Conservation (phyloP, 2,797 vertebrate genomes). For the Mormyrops boulengeri region DNA sequence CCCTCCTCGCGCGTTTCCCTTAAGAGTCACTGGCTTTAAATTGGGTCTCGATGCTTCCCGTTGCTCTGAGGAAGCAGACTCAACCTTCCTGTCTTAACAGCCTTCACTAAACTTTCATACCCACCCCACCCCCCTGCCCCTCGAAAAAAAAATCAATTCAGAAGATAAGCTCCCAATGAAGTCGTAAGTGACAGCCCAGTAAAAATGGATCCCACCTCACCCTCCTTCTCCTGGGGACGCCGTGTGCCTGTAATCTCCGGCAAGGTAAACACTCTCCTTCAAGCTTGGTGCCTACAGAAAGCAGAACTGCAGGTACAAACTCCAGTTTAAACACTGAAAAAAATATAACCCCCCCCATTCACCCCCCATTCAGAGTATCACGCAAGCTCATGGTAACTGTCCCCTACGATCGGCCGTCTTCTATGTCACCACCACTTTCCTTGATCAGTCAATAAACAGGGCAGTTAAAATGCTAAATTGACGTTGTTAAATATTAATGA, state of each 20-base stretch:
- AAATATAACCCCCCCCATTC: too few relatives aligned
- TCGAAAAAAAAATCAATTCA: not conserved
- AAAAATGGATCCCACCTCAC: not conserved
- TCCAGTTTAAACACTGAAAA: not conserved
- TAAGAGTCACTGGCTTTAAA: not conserved
- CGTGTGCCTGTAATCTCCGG: not conserved
- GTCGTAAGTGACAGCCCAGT: not conserved
- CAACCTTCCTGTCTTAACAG: not conserved
- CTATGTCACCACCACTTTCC: not conserved
- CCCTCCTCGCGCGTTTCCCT: not conserved
- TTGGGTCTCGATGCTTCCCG: not conserved
- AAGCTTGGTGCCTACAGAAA: not conserved
- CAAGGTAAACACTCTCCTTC: not conserved
- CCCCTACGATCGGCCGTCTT: not conserved
- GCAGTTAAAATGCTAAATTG: not conserved
- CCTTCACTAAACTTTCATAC: not conserved
- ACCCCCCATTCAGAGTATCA: not conserved
- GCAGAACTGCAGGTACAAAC: not conserved
- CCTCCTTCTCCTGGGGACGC: not conserved
- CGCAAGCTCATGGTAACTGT: not conserved
- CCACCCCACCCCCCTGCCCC: not conserved
- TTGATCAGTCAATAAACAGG: not conserved
- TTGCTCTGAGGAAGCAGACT: not conserved
- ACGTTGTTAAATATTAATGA: not conserved
- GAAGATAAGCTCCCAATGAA: not conserved